phyloP scores from a whole-genome alignment of 2,888 invertebrate species.

The Cryptus viduatorius region DNA sequence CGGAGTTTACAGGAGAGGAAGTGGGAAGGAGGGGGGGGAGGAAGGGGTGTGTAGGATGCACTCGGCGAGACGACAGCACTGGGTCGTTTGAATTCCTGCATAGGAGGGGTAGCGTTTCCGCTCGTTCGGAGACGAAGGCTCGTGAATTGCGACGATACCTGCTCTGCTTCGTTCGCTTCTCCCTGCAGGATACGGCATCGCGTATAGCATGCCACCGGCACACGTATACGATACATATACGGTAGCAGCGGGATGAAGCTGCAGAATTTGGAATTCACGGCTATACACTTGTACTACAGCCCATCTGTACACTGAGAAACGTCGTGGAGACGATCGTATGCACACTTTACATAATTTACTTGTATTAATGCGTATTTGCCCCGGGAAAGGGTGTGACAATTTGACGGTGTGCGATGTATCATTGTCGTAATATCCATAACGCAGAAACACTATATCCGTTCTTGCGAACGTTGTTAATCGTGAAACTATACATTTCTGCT shows the following conservation, averaged over 20 bases:
- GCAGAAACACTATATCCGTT: background rate
- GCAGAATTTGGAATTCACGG: constrained; percentile 21
- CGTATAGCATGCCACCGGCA: background rate
- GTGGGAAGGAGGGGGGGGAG: background rate
- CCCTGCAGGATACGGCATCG: background rate
- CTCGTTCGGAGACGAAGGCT: constrained; percentile 39
- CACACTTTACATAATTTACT: constrained; percentile 50
- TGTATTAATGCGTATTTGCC: constrained; percentile 42
- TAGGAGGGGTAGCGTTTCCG: constrained; percentile 54
- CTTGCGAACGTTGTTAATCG: background rate
- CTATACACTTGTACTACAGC: background rate
- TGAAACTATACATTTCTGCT: background rate
- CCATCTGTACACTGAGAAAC: constrained; percentile 34
- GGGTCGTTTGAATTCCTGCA: constrained; percentile 62
- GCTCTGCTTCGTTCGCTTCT: background rate
- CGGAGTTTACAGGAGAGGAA: background rate
- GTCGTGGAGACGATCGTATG: background rate
- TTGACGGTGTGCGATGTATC: constrained; percentile 1
- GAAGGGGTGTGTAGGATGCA: constrained; percentile 14
- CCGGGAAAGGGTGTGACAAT: background rate
- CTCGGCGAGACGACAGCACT: constrained; percentile 18
- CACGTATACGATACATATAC: background rate
- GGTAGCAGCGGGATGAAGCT: constrained; percentile 35
- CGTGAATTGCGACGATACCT: constrained; percentile 42
- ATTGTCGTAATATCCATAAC: background rate